These are phyloP conservation scores for Eupeodes latifasciatus DNA, from an alignment of 2,888 invertebrate species.

Conservation along the genomic window DNA sequence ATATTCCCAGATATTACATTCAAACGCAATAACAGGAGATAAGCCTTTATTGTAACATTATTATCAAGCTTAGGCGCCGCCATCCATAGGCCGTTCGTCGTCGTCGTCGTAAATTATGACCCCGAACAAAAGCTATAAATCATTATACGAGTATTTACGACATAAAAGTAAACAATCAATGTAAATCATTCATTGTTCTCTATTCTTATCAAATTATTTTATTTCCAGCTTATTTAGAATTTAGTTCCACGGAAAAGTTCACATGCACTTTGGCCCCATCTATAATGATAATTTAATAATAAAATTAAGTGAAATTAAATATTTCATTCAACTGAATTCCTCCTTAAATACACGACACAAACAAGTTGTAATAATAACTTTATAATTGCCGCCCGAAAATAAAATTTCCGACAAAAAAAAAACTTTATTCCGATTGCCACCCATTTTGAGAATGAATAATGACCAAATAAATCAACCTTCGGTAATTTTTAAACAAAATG, in stretches of 20 bases:
- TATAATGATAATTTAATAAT: slow-evolving; percentile 15
- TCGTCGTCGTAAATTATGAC: neutral
- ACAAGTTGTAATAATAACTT: too few relatives aligned
- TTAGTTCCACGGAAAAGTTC: neutral
- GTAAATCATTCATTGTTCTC: slow-evolving; percentile 21
- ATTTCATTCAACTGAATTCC: too few relatives aligned
- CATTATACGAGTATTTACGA: slow-evolving; percentile 11
- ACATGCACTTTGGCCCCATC: neutral
- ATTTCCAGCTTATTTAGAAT: neutral
- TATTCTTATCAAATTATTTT: slow-evolving; percentile 15
- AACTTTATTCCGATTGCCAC: slow-evolving; percentile 4
- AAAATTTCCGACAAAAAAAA: neutral
- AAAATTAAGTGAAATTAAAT: slow-evolving; percentile 11
- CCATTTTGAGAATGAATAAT: slow-evolving; percentile 12
- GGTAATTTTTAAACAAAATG: slow-evolving; percentile 5
- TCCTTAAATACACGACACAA: too few relatives aligned
- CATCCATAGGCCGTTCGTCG: neutral
- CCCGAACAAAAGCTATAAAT: neutral
- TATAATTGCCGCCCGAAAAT: neutral
- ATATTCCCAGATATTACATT: too few relatives aligned
- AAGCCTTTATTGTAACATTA: neutral
- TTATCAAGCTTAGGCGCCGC: slow-evolving; percentile 8
- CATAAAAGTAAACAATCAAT: slow-evolving; percentile 27
- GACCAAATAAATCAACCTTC: neutral
- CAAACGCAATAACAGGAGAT: neutral